Percentiles rank a stretch among this genome's conserved stretches.
Evolutionary conservation across 2,113 vertebrate species (phyloP).

Genomic region (Bubalus kerabau): DNA sequence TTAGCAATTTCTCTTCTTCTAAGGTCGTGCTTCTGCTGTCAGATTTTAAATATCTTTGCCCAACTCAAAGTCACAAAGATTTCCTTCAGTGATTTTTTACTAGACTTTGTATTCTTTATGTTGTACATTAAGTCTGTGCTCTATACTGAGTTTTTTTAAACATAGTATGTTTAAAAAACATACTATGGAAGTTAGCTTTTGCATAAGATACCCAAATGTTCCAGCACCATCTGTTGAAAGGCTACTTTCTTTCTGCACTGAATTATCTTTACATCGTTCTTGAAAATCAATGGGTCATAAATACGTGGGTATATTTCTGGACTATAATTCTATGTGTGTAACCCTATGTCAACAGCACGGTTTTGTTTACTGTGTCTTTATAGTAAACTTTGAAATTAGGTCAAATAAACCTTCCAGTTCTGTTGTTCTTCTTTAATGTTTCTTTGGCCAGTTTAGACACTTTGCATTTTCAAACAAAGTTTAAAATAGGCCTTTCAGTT

Average conservation of each 20-base stretch:
- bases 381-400: background rate
- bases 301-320: rapidly evolving
- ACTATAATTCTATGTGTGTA: rapidly evolving
- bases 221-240: background rate
- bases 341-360: rapidly evolving
- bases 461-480: background rate
- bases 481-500: background rate
- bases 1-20: background rate
- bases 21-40: rapidly evolving
- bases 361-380: background rate
- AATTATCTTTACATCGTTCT: background rate
- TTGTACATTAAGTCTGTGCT: background rate
- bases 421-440: background rate
- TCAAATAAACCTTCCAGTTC: background rate
- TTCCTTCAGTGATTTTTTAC: background rate
- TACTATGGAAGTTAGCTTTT: background rate
- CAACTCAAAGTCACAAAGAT: too few relatives aligned
- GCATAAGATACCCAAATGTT: background rate
- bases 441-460: background rate
- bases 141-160: background rate
- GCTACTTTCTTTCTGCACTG: background rate
- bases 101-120: background rate
- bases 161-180: background rate
- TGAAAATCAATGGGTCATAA: background rate
- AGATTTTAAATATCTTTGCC: background rate